Percentiles rank a stretch among this genome's conserved stretches.
Evolutionary conservation across 1,140 invertebrate species (phyloP).

Genomic region (Zophobas atratus): DNA sequence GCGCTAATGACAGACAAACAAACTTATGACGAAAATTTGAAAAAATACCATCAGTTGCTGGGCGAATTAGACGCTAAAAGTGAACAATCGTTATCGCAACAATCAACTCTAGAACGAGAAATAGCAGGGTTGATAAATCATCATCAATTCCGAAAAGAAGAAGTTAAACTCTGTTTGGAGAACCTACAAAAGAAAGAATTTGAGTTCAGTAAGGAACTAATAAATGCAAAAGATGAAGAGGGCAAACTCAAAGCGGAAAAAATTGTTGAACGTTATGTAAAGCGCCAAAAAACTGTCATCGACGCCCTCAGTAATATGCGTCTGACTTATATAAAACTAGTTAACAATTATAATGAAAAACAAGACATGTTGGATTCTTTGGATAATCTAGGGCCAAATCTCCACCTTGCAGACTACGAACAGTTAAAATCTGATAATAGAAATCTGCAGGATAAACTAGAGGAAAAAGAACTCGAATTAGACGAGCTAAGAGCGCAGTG

Average conservation of each 20-base stretch:
- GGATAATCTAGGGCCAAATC: constrained; percentile 58
- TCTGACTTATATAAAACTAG: constrained; percentile 1
- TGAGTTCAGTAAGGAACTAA: constrained; percentile 45
- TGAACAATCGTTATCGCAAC: constrained; percentile 56
- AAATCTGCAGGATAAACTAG: constrained; percentile 65
- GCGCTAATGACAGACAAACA: background rate
- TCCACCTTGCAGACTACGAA: constrained; percentile 63
- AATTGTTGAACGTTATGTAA: constrained; percentile 25
- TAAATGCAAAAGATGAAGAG: constrained; percentile 15
- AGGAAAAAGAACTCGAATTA: constrained; percentile 65
- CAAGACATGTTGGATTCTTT: constrained; percentile 50
- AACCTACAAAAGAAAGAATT: constrained; percentile 57
- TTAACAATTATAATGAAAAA: constrained; percentile 49
- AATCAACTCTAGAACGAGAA: constrained; percentile 61
- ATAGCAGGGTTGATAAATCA: constrained; percentile 53
- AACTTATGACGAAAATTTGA: background rate
- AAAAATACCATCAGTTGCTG: constrained; percentile 10
- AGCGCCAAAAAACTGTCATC: background rate
- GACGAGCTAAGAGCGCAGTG: constrained; percentile 59
- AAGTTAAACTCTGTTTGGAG: constrained; percentile 50
- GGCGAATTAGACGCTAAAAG: background rate
- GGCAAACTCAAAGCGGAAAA: background rate
- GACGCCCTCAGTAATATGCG: constrained; percentile 46
- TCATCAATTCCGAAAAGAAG: constrained; percentile 55
- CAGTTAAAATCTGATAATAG: constrained; percentile 64